Conservation (phyloP, 2,113 vertebrate species). For the Thamnophis sirtalis region DNA sequence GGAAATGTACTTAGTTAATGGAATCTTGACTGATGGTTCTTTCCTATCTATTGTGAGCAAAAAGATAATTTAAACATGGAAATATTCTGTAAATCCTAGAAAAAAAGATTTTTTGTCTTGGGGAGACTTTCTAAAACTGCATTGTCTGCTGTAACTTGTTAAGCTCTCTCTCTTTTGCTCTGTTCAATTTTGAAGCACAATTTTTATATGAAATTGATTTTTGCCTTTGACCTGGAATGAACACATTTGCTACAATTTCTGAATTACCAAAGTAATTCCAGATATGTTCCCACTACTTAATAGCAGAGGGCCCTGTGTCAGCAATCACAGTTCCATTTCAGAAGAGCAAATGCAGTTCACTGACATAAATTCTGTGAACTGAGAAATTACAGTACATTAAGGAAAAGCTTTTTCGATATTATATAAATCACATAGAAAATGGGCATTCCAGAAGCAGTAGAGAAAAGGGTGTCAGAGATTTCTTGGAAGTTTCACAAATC, state of each 20-base stretch:
- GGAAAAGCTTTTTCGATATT: not conserved
- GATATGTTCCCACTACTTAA: not conserved
- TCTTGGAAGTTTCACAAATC: not conserved
- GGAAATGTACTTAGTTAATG: not conserved
- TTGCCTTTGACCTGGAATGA: not conserved
- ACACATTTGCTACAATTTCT: not conserved
- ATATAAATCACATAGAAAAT: not conserved
- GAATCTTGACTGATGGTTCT: not conserved
- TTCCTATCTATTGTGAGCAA: not conserved
- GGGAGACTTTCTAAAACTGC: not conserved
- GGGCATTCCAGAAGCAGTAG: not conserved
- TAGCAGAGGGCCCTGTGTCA: not conserved
- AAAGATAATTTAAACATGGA: not conserved
- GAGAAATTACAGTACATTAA: not conserved
- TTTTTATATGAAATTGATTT: slow-evolving; percentile 1
- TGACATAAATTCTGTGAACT: not conserved
- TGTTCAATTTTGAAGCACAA: not conserved
- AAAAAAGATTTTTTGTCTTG: not conserved
- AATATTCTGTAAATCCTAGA: not conserved
- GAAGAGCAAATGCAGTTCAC: not conserved
- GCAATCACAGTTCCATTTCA: not conserved
- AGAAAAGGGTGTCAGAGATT: not conserved
- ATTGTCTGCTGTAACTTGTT: not conserved
- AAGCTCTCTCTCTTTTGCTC: not conserved
- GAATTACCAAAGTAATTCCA: slow-evolving; percentile 6